Evolutionary conservation across 2,113 vertebrate genomes (phyloP), one percentile per base, ranked within the genome.

Genomic region (Dinomys branickii): DNA sequence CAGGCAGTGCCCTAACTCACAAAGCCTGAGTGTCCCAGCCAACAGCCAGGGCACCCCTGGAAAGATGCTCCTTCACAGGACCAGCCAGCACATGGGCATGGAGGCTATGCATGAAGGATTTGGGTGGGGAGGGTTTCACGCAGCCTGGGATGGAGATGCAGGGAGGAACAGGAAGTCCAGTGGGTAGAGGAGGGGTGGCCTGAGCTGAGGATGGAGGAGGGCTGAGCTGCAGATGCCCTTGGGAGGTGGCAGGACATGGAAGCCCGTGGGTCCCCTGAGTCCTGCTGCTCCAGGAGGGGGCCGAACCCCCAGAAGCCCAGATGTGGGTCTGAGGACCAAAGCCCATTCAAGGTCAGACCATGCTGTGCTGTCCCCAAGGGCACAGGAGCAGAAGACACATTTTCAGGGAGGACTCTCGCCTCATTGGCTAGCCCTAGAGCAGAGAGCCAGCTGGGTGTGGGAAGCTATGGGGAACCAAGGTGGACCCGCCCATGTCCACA

Each of bases 1-100:
- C 14, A 2, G 13, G 71, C 17, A 9, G 50, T 17, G 28, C 47
- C 14, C 16, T 30, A 16, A 11, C 30, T 35, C 52, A 56, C 50
- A 24, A 54, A 22, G 50, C 52, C 35, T 12, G 10, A 4, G 52
- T 20, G 28, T 19, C 12, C 9, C 13, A 1, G 33, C 9, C 4
- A 3, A 35, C 14, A 41, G 5, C 0, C 0, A 30, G 28, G 33
- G 0, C 1, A 44, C 0, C 0, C 81, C 59, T 0, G 1, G 10
- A 14, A 54, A 33, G 0, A 0, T 8, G 0, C 17, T n/a, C 26
- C 1, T 1, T 7, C 65, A 14, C n/a, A 35, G 22, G n/a, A 30
- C 20, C 12, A 2, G 0, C 22, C 11, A 12, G 47, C 12, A 6
- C 7, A 22, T 9, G 9, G 2, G 33, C 35, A 0, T 24, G 16